Conservation (phyloP, 1,140 invertebrate species). For the Agrypnia vestita region DNA sequence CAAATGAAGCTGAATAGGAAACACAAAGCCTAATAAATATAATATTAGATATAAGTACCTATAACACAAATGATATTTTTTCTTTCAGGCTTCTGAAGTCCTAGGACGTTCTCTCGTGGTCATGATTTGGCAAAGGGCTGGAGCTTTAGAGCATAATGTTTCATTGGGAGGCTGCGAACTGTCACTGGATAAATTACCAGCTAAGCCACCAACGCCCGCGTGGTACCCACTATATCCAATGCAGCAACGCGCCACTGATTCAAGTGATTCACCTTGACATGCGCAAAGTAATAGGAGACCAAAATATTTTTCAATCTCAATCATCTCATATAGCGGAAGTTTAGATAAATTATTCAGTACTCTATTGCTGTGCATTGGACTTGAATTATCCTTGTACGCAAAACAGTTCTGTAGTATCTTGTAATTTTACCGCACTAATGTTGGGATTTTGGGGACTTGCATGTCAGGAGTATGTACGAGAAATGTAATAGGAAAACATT, state of each 20-base stretch:
- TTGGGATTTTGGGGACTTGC: too few species aligned
- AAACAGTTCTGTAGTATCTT: too few species aligned
- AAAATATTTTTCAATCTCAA: neutral
- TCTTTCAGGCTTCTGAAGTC: conserved; percentile 81
- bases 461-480: too few species aligned
- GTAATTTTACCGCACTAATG: too few species aligned
- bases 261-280: conserved; percentile 81
- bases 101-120: conserved; percentile 89
- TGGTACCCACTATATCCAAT: conserved; percentile 94
- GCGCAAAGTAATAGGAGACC: conserved; percentile 38
- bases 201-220: conserved; percentile 84
- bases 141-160: conserved; percentile 90
- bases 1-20: too few species aligned
- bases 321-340: too few species aligned
- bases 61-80: too few species aligned
- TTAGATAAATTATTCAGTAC: too few species aligned
- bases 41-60: too few species aligned
- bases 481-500: too few species aligned
- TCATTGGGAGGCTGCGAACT: conserved; percentile 90
- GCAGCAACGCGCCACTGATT: conserved; percentile 80
- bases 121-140: conserved; percentile 91
- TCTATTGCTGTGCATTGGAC: too few species aligned
- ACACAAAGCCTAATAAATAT: neutral
- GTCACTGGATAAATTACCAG: conserved; percentile 83
- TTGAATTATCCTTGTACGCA: too few species aligned